Conservation (phyloP, 1,140 invertebrate species). For the Tyrophagus putrescentiae region DNA sequence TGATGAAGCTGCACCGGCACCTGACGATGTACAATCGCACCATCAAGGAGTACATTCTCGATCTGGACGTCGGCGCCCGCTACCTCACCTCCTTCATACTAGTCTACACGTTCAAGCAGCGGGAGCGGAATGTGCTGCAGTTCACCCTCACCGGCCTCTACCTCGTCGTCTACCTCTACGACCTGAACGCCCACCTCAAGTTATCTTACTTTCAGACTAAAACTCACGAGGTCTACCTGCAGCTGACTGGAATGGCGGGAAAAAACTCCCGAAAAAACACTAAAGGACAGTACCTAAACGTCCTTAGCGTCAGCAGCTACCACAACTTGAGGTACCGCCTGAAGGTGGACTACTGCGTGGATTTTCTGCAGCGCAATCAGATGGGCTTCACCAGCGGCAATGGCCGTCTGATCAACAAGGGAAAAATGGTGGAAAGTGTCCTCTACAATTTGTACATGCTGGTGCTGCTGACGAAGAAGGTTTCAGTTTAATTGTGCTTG, state of each 20-base stretch:
- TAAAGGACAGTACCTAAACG: too few relatives aligned
- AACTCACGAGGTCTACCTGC: neutral
- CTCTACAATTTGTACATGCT: neutral
- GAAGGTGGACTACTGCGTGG: neutral
- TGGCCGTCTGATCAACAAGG: neutral
- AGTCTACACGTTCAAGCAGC: neutral
- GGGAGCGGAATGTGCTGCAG: neutral
- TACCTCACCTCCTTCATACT: neutral
- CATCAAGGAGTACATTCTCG: neutral
- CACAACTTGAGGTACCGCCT: too few relatives aligned
- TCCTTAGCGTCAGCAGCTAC: too few relatives aligned
- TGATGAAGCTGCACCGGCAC: neutral
- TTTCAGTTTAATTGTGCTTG: neutral
- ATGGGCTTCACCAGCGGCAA: neutral
- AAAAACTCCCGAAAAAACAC: too few relatives aligned
- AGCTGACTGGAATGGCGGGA: neutral
- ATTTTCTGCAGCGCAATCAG: neutral
- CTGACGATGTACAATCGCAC: neutral
- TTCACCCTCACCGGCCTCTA: neutral
- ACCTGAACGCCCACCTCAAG: neutral
- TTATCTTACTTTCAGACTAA: constrained; percentile 1
- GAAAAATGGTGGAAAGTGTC: neutral
- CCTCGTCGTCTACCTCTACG: neutral
- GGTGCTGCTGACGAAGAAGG: neutral
- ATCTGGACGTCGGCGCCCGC: neutral